Evolutionary conservation across 2,888 invertebrate species (phyloP), one percentile per base, ranked within the genome.

Genomic region (Pyralis farinalis): DNA sequence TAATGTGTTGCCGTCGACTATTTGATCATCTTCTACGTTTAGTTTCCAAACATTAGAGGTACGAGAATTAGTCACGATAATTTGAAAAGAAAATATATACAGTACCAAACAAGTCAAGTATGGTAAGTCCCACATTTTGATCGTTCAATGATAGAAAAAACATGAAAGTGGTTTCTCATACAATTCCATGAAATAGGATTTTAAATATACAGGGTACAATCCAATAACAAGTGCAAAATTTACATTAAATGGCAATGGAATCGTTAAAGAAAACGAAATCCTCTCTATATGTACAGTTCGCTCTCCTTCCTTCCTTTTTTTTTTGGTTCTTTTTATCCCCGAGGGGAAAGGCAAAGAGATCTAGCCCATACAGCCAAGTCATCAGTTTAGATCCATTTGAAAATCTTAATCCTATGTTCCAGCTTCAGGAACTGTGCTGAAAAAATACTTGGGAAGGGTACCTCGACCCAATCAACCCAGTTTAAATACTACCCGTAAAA

Each of bases 11-110:
- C 91, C 92, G 63, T 93, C 94, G 44, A 94, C 91, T 44, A 95
- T 94, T 82, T 93, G 93, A 39, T 94, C 94, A 69, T 93, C 93
- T 60, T 95, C 94, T 37, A 91, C 85, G 73, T 93, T 95, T 46
- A 97, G 83, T 82, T 94, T 93, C 96, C 96, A 97, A 70, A 95
- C 90, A 59, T 93, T 94, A 39, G 96, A 95, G 10, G 95, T 95
- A 56, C 95, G 91, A 27, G 96, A 95, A 83, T 96, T 96, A 52
- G 93, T 95, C 43, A 78, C 77, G 61, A 94, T 90, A 63, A 94
- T 91, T 84, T 94, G 92, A 71, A 94, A 91, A 53, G 93, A 93
- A 74, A 94, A 90, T 69, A 94, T 90, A 74, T 94, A 94, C 63
- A 94, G 78, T 66, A 92, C 90, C 80, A 93, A 90, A 86, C 91